Conservation (phyloP, 2,888 invertebrate genomes). For the Hipparchia sbordonii region DNA sequence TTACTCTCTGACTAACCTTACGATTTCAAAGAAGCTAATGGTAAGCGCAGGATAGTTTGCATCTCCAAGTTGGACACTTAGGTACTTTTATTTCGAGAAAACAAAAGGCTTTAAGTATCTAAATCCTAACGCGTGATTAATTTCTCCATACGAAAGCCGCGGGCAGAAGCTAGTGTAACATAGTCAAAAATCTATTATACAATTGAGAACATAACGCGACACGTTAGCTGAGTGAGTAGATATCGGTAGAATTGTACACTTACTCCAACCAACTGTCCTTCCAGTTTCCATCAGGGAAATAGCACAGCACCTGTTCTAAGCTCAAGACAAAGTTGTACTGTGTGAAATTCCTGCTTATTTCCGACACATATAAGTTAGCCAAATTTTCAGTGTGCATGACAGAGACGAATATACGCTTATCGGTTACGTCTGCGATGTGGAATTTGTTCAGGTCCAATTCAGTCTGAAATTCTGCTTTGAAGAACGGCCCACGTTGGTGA, state of each 20-base stretch:
- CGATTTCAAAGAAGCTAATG: too few species aligned
- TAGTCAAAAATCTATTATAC: too few species aligned
- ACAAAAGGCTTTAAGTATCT: too few species aligned
- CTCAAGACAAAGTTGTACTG: constrained; percentile 90
- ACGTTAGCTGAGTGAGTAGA: background rate
- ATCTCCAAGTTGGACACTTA: too few species aligned
- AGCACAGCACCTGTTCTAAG: constrained; percentile 90
- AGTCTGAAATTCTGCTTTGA: constrained; percentile 89
- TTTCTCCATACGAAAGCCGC: too few species aligned
- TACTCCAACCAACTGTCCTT: constrained; percentile 92
- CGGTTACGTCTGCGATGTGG: constrained; percentile 92
- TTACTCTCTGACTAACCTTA: too few species aligned
- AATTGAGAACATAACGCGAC: too few species aligned
- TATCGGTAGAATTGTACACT: constrained; percentile 54
- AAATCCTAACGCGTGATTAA: too few species aligned
- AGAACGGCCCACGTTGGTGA: constrained; percentile 87
- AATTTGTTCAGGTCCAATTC: constrained; percentile 86
- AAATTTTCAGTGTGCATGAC: constrained; percentile 89
- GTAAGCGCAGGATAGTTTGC: too few species aligned
- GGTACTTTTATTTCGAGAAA: too few species aligned
- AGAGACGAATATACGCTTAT: constrained; percentile 90
- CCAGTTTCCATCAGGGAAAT: constrained; percentile 92
- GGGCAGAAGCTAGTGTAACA: too few species aligned
- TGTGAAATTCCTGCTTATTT: constrained; percentile 84
- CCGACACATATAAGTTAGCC: constrained; percentile 92